Evolutionary conservation across 2,888 invertebrate genomes (phyloP), one percentile per base, ranked within the genome.

Genomic region (Papilio protenor): DNA sequence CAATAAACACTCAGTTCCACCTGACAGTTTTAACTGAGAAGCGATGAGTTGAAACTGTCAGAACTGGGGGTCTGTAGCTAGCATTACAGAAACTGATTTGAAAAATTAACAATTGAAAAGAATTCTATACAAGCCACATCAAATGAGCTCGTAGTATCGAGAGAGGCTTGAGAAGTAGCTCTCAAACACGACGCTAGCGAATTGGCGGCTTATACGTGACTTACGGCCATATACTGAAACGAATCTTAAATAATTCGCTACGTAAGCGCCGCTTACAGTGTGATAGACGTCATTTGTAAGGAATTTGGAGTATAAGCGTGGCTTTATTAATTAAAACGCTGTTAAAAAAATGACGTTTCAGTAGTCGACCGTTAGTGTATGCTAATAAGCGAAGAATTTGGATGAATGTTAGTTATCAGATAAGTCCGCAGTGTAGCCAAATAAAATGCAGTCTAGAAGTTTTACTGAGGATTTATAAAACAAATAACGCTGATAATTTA

Each of bases 151-250:
- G 8, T n/a, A n/a, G 55, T 55, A 55, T 55, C 55, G 55, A 55
- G 55, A n/a, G 55, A 52, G n/a, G n/a, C n/a, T 55, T n/a, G 8
- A 55, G 55, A 55, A n/a, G 11, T 11, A 55, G n/a, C 55, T 1
- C 18, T 55, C n/a, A 55, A 55, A n/a, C n/a, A 55, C 55, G 18
- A 2, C 10, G 55, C 55, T 55, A 55, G 55, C 11, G 55, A 55
- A 55, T 55, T 55, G 55, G 55, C 55, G 10, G 55, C 55, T 55
- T n/a, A n/a, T n/a, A 55, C 55, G 55, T 55, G 55, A 55, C 55
- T 55, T 40, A 8, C 40, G 40, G 40, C 8, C 40, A 40, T 8
- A 40, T 40, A 40, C 5, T 40, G 40, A 40, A 40, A 40, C 40
- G 40, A 40, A 40, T 8, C 40, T 40, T 33, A 33, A 33, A 33